Conservation (phyloP, 1,140 invertebrate species). For the Apis laboriosa region DNA sequence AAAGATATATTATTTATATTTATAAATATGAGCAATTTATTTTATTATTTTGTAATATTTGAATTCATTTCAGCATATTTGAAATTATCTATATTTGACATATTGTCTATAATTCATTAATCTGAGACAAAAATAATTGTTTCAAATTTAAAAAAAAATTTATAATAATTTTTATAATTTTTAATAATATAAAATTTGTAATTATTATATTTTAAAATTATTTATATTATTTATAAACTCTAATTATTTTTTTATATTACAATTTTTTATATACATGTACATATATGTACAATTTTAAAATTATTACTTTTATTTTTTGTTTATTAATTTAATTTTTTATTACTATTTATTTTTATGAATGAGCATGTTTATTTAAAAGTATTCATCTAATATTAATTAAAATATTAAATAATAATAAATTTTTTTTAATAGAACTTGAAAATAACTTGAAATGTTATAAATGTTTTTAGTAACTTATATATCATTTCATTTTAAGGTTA, state of each 20-base stretch:
- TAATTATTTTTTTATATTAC: neutral
- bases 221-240: neutral
- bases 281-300: neutral
- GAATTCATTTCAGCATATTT: conserved; percentile 13
- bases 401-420: neutral
- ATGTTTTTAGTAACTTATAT: conserved; percentile 11
- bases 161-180: neutral
- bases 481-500: conserved; percentile 36
- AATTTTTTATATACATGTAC: neutral
- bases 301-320: neutral
- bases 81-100: neutral
- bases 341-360: neutral
- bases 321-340: conserved; percentile 3
- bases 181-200: neutral
- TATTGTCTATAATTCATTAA: neutral
- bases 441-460: neutral
- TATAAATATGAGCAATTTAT: conserved; percentile 14
- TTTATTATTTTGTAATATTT: neutral
- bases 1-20: neutral
- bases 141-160: neutral
- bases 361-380: neutral
- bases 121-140: neutral
- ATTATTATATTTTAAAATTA: neutral
- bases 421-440: neutral
- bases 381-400: neutral